These are phyloP conservation scores for Pomatostomus ruficeps DNA, from an alignment of 2,113 vertebrate species.

Conservation along the genomic window DNA sequence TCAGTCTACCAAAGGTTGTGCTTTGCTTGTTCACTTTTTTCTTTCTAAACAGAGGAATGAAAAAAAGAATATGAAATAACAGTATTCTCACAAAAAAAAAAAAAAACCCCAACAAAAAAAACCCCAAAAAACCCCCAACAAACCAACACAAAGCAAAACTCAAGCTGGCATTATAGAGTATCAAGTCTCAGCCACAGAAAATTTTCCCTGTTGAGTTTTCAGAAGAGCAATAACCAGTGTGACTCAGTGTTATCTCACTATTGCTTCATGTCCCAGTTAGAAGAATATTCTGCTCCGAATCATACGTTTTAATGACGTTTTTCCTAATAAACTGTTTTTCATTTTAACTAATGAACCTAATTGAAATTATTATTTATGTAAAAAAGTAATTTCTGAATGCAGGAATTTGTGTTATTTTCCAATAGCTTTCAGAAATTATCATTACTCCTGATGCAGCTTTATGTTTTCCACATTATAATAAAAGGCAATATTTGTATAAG, in stretches of 20 bases:
- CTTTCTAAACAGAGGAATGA: slow-evolving; percentile 30
- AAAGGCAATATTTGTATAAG: slow-evolving; percentile 6
- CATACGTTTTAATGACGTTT: neutral
- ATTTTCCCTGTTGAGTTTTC: neutral
- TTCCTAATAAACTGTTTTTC: neutral
- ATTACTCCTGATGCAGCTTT: neutral
- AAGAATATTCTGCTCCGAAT: neutral
- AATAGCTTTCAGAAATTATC: neutral
- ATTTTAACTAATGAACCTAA: neutral
- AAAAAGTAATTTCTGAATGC: neutral
- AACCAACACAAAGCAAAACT: neutral
- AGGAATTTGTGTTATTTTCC: neutral
- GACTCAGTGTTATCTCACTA: neutral
- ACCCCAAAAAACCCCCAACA: no score
- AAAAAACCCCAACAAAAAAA: no score
- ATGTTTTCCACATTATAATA: neutral
- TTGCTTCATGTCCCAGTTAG: neutral
- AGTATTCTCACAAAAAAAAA: neutral
- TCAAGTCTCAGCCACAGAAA: neutral
- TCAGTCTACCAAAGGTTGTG: slow-evolving; percentile 52
- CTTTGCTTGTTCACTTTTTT: slow-evolving; percentile 29
- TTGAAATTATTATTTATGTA: neutral
- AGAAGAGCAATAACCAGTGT: neutral
- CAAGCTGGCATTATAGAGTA: neutral
- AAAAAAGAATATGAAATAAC: slow-evolving; percentile 15